phyloP scores from a whole-genome alignment of 2,797 vertebrate genomes.

The Zalophus californianus region DNA sequence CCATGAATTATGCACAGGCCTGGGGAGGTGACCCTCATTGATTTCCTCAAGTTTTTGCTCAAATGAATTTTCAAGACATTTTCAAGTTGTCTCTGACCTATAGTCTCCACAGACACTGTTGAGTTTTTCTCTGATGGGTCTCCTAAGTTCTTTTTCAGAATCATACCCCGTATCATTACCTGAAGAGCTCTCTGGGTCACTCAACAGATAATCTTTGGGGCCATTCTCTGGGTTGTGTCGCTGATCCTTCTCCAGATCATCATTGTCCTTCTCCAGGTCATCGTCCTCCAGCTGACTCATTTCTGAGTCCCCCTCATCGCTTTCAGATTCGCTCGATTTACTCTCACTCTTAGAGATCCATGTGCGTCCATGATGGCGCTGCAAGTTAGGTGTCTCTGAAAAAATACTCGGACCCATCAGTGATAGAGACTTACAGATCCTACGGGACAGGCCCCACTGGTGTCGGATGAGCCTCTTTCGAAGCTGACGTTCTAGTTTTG shows the following conservation, averaged over 20 bases:
- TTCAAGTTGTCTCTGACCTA: background rate
- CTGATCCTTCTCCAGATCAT: background rate
- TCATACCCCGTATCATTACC: background rate
- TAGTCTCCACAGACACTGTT: background rate
- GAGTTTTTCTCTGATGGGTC: background rate
- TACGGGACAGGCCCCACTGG: background rate
- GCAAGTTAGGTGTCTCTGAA: rapidly evolving
- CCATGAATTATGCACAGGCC: background rate
- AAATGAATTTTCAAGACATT: background rate
- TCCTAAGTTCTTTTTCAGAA: background rate
- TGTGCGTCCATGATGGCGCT: rapidly evolving
- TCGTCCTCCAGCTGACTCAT: background rate
- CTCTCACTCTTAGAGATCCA: background rate
- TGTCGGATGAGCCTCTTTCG: constrained; percentile 25
- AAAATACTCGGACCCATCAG: rapidly evolving
- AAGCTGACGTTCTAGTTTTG: constrained; percentile 61
- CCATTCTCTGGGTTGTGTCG: background rate
- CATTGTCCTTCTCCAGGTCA: background rate
- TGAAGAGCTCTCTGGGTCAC: background rate
- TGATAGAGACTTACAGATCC: background rate
- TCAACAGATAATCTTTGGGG: background rate
- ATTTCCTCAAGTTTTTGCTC: constrained; percentile 27
- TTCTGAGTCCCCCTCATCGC: background rate
- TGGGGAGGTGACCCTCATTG: background rate
- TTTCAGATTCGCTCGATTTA: background rate